Percentiles rank a stretch among this genome's conserved stretches.
Conservation (phyloP, 1,140 invertebrate genomes). For the Drosophila setifemur region DNA sequence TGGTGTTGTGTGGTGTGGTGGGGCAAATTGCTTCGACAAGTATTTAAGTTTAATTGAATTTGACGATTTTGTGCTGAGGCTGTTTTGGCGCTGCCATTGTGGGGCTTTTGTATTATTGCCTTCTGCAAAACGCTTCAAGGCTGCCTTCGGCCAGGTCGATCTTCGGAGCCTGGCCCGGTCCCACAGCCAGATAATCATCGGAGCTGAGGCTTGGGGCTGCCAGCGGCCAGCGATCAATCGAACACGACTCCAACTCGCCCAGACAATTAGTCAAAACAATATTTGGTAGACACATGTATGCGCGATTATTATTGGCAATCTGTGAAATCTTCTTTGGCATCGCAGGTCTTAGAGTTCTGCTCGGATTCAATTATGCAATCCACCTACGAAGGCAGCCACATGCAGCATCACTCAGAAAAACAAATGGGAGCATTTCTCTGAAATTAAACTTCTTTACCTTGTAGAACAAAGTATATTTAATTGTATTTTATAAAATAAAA, state of each 20-base stretch:
- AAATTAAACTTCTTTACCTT: neutral
- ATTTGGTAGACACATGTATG: slow-evolving; percentile 40
- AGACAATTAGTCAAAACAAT: slow-evolving; percentile 77
- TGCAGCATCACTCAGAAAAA: neutral
- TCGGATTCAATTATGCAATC: slow-evolving; percentile 48
- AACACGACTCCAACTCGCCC: slow-evolving; percentile 42
- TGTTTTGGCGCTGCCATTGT: slow-evolving; percentile 2
- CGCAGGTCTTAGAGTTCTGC: slow-evolving; percentile 59
- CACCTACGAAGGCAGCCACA: neutral
- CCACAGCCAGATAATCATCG: slow-evolving; percentile 59
- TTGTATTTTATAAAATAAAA: too few relatives aligned
- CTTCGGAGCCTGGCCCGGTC: slow-evolving; percentile 31
- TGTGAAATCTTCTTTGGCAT: slow-evolving; percentile 77
- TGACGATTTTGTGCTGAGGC: slow-evolving; percentile 52
- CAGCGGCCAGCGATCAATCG: slow-evolving; percentile 4
- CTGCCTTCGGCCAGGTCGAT: slow-evolving; percentile 40
- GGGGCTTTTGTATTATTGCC: slow-evolving; percentile 15
- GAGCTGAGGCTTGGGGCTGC: neutral
- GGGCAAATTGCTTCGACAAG: slow-evolving; percentile 73
- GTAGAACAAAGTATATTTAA: neutral
- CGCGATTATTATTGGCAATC: slow-evolving; percentile 70
- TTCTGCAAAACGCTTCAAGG: slow-evolving; percentile 73
- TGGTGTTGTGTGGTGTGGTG: too few relatives aligned
- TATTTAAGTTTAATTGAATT: slow-evolving; percentile 81
- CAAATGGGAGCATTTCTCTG: too few relatives aligned